These are phyloP conservation scores for Molorchus minor DNA, from an alignment of 2,888 invertebrate species.

Conservation along the genomic window DNA sequence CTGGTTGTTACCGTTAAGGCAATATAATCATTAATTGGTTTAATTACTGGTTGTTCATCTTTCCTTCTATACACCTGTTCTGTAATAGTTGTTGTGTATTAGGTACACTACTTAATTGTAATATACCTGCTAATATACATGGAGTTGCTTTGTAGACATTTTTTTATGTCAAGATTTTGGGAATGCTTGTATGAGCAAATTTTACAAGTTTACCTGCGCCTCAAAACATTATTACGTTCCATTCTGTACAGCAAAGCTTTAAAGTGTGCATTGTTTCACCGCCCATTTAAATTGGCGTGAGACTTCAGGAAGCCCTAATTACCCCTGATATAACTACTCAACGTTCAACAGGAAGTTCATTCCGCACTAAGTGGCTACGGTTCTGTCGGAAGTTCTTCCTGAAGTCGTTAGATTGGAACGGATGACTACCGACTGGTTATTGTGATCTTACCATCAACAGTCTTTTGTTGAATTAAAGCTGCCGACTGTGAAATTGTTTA, in stretches of 20 bases:
- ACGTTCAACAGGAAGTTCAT: constrained; percentile 41
- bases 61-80: background rate
- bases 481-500: background rate
- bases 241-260: background rate
- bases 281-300: constrained; percentile 13
- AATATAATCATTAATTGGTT: background rate
- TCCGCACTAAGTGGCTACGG: constrained; percentile 39
- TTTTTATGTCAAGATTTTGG: background rate
- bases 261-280: background rate
- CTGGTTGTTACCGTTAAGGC: constrained; percentile 1
- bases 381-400: constrained; percentile 47
- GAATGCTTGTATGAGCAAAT: background rate
- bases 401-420: constrained; percentile 47
- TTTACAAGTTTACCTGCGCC: background rate
- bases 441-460: constrained; percentile 5
- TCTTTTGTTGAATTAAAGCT: background rate
- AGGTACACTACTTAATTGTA: background rate
- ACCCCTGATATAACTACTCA: constrained; percentile 30
- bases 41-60: background rate
- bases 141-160: background rate
- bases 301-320: constrained; percentile 17
- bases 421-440: constrained; percentile 25
- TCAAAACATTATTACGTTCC: background rate
- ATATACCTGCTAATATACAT: background rate
- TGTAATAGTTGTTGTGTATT: background rate